Base-by-base conservation (phyloP, 2,797 vertebrate species). In the Sebastes steindachneri region DNA sequence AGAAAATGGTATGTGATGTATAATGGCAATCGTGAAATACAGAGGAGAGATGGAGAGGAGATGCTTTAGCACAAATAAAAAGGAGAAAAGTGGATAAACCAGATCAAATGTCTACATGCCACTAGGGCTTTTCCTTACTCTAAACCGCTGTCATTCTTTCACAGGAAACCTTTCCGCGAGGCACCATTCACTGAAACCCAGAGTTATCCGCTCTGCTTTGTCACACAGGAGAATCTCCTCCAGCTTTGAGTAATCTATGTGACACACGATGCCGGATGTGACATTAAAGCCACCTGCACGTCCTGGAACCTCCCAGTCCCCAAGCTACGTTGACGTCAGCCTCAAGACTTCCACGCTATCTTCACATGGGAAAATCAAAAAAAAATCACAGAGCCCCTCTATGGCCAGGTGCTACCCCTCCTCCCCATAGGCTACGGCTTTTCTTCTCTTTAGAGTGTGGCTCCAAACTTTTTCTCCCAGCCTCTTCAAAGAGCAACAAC, bases 401-500 rank as follows among this genome's bases (percentile, higher is more conserved):
- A 91, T 77, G 86, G 89, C 94, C 95, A 96, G 95, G 95, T 96
- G 95, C 92, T 90, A 81, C 86, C 89, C 94, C 94, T 94, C 90
- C 89, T 92, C 92, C 93, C 93, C 78, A 86, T 92, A 92, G 90
- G 91, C 94, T 74, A 91, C 80, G 77, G 90, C 92, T 95, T 95
- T 94, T 95, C 91, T 94, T 95, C 91, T 92, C 93, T 95, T 93
- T 90, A 89, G 90, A 94, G 91, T 80, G 92, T 87, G 91, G 90
- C 93, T 94, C 91, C 92, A 92, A 95, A 95, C 87, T 92, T 93
- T 90, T 91, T 58, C 91, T 94, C 91, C 85, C 88, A 93, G 91
- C 86, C 92, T 93, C 94, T 95, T 95, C 94, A 95, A 96, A 96
- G 92, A 92, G 89, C 90, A 92, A 95, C 94, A 95, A 95, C 94